A percentile compares a stretch with the other conserved stretches of the same genome.
phyloP scores from a whole-genome alignment of 2,113 vertebrate genomes.

The Anhinga anhinga region DNA sequence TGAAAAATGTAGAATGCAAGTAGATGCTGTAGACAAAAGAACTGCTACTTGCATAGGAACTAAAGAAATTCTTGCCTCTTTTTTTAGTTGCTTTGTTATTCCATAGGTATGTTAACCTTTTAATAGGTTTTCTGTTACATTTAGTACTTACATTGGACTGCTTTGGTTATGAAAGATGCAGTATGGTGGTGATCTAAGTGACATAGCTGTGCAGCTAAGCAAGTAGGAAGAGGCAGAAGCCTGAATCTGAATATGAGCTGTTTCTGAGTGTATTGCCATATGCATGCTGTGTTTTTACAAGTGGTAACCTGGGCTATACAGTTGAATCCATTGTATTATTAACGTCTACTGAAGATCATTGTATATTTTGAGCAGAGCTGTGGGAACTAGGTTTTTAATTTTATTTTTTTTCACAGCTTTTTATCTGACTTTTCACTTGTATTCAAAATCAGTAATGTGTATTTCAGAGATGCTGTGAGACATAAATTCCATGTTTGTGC shows the following conservation, averaged over 20 bases:
- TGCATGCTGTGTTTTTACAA: not conserved
- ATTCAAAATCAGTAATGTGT: not conserved
- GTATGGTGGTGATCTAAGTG: not conserved
- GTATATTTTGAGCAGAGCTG: not conserved
- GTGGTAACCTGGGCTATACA: not conserved
- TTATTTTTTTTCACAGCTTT: not conserved
- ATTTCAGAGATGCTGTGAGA: not conserved
- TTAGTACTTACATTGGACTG: not conserved
- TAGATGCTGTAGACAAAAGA: not conserved
- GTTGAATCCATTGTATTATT: not conserved
- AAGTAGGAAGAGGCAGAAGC: not conserved
- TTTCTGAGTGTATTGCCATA: not conserved
- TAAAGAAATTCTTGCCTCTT: not conserved
- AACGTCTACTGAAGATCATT: not conserved
- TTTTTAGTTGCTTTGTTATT: not conserved
- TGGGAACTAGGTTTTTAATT: not conserved
- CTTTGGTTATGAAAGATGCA: not conserved
- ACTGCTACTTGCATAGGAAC: not conserved
- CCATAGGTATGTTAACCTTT: not conserved
- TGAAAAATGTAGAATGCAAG: not conserved
- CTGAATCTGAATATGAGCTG: not conserved
- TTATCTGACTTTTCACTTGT: not conserved
- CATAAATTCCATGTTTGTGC: not conserved
- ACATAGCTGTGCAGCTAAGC: not conserved
- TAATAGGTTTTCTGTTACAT: not conserved